Evolutionary conservation across 2,797 vertebrate species (phyloP).

Genomic region (Lepus oiostolus): DNA sequence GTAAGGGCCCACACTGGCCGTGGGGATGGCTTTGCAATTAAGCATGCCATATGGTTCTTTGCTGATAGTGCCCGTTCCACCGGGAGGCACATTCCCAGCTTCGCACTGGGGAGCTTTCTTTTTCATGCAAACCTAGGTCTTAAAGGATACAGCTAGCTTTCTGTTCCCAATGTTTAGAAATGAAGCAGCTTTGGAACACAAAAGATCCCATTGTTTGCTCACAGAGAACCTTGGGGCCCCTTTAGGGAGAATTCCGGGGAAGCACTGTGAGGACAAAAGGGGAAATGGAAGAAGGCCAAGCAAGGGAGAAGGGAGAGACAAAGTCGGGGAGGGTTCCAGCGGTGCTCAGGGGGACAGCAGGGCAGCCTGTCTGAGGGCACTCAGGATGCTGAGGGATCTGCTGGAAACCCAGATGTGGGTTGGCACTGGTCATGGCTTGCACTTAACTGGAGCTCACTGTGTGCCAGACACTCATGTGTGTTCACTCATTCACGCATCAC

Average conservation of each 20-base stretch:
- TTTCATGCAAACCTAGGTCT: slow-evolving; percentile 66
- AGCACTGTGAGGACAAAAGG: not conserved
- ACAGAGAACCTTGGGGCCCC: not conserved
- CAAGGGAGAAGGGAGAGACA: not conserved
- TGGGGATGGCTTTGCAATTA: slow-evolving; percentile 72
- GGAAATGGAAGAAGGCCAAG: not conserved
- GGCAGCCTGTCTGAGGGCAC: not conserved
- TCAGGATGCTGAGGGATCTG: not conserved
- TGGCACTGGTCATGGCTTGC: not conserved
- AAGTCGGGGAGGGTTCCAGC: not conserved
- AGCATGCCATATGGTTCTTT: slow-evolving; percentile 68
- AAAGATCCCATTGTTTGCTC: not conserved
- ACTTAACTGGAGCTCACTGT: not conserved
- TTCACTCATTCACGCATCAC: not conserved
- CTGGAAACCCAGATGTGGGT: not conserved
- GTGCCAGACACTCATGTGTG: not conserved
- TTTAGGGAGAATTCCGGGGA: not conserved
- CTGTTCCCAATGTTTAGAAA: slow-evolving; percentile 2
- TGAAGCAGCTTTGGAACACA: slow-evolving; percentile 15
- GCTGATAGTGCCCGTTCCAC: slow-evolving; percentile 72
- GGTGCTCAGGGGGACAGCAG: not conserved
- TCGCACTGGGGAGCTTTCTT: slow-evolving; percentile 43
- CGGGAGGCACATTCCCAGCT: slow-evolving; percentile 61
- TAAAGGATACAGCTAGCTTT: slow-evolving; percentile 72
- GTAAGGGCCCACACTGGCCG: not conserved